Percentiles rank a stretch among this genome's conserved stretches.
Conservation (phyloP, 53 echinoderm and acorn worm species). For the Crossaster papposus region DNA sequence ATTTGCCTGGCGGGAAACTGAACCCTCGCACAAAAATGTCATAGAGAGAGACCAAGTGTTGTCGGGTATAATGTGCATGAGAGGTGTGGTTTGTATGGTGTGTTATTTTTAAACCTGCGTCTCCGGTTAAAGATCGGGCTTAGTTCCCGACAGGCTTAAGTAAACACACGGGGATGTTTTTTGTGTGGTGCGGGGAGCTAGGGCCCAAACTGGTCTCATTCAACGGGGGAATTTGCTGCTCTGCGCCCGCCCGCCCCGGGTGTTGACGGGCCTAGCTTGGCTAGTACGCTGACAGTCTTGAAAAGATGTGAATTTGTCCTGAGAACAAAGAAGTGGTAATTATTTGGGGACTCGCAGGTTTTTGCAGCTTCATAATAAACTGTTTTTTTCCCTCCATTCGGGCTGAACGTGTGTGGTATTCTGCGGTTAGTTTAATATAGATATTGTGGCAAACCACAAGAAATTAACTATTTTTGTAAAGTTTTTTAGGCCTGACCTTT, state of each 20-base stretch:
- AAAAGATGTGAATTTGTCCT: slow-evolving; percentile 58
- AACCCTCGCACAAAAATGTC: slow-evolving; percentile 24
- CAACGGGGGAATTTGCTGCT: slow-evolving; percentile 37
- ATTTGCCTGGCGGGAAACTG: slow-evolving; percentile 45
- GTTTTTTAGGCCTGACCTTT: not conserved
- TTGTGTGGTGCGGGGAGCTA: slow-evolving; percentile 14
- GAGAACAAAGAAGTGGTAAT: slow-evolving; percentile 59
- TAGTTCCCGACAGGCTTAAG: slow-evolving; percentile 45
- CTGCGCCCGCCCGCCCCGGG: slow-evolving; percentile 41
- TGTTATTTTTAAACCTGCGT: slow-evolving; percentile 24
- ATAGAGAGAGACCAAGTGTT: too few relatives aligned
- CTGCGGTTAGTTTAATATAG: not conserved
- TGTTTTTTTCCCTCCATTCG: not conserved
- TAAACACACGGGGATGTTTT: slow-evolving; percentile 29
- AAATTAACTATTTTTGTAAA: not conserved
- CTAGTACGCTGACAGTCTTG: slow-evolving; percentile 25
- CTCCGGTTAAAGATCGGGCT: slow-evolving; percentile 10
- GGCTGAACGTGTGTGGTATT: not conserved
- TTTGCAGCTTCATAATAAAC: not conserved
- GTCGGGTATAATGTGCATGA: too few relatives aligned
- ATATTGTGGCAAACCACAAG: not conserved
- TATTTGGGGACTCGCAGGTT: slow-evolving; percentile 12
- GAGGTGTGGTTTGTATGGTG: not conserved
- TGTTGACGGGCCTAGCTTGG: slow-evolving; percentile 20
- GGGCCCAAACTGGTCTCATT: slow-evolving; percentile 53